Conservation (phyloP, 1,140 invertebrate species). For the Trypoxylus dichotomus region DNA sequence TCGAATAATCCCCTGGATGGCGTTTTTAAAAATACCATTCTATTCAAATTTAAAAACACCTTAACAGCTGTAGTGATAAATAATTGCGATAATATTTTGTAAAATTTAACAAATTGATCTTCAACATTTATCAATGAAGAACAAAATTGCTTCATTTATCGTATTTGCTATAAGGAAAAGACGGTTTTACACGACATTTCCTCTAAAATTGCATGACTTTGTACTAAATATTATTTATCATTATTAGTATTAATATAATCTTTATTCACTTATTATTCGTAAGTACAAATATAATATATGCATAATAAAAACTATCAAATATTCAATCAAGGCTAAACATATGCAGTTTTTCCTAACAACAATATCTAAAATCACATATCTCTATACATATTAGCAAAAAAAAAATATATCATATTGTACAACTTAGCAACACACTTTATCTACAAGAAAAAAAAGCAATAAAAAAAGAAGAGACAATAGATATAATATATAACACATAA, state of each 20-base stretch:
- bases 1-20: no score
- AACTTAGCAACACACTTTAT: neutral
- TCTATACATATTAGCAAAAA: neutral
- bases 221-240: conserved; percentile 10
- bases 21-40: no score
- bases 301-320: no score
- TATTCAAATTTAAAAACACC: no score
- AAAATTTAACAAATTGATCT: neutral
- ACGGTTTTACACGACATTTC: neutral
- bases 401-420: neutral
- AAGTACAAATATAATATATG: neutral
- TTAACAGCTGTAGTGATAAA: no score
- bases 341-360: neutral
- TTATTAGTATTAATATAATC: neutral
- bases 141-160: no score
- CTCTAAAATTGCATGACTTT: conserved; percentile 5
- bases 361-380: neutral
- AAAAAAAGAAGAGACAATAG: neutral
- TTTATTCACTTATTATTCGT: neutral
- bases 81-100: no score
- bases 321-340: neutral
- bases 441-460: neutral
- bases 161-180: neutral
- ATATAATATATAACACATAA: neutral
- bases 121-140: neutral